Base-by-base conservation (phyloP, 2,113 vertebrate genomes). In the Pungitius pungitius region DNA sequence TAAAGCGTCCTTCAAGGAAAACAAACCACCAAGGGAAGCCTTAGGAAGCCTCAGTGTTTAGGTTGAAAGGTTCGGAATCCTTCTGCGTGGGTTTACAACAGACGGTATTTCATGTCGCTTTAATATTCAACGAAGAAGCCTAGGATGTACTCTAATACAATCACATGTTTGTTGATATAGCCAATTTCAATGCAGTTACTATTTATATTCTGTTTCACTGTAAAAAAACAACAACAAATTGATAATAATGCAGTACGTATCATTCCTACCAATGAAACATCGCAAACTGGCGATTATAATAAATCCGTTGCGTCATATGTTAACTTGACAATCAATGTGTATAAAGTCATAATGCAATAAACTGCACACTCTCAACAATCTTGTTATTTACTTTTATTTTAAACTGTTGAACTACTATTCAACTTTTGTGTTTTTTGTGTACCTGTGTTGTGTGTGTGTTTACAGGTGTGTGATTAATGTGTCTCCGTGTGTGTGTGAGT, bases 1-100 rank as follows among this genome's bases (percentile, higher is more conserved):
- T 73, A 86, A 87, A 86, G 74, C 81, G 73, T 57, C 78, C 78
- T 81, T 78, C 67, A 78, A 82, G 78, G 52, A 78, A 80, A 82
- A 80, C 77, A 74, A 82, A 84, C 75, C 66, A 64, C 77, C 45
- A 47, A 79, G 60, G 81, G 65, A 80, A 81, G 69, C 37, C 35
- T 55, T 55, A 68, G 73, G 56, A 67, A 66, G 2, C 60, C 72
- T 81, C 69, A 69, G 68, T n/a, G 18, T 69, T 75, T 76, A 7
- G 81, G 33, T 49, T 86, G 2, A 68, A 74, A 74, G 39, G 18
- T 68, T 68, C 60, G 22, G 62, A 26, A 39, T 69, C 64, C 12
- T 77, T 75, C 47, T 52, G 56, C 10, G 55, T 63, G 77, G 66
- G 72, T 63, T 78, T 56, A 73, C 51, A 74, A 15, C 72, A 78